These are phyloP conservation scores for Agonum fuliginosum DNA, from an alignment of 2,888 invertebrate species.

Conservation along the genomic window DNA sequence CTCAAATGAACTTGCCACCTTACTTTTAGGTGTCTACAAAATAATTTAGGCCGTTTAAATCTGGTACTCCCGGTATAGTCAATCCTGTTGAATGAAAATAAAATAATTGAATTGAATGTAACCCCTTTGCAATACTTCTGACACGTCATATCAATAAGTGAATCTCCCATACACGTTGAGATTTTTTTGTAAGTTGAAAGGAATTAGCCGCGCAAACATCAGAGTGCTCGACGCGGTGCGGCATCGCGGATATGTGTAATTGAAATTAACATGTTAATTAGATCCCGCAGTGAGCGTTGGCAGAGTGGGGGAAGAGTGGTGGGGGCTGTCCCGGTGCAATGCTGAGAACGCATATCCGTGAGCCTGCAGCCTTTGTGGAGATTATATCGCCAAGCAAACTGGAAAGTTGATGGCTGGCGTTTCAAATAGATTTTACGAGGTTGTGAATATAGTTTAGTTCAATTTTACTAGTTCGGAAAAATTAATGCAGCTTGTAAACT, in stretches of 20 bases:
- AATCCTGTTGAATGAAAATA: too few species aligned
- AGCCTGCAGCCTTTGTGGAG: slow-evolving; percentile 44
- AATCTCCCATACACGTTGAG: too few species aligned
- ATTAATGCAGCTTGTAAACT: too few species aligned
- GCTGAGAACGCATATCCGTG: slow-evolving; percentile 51
- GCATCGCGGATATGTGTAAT: slow-evolving; percentile 45
- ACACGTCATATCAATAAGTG: too few species aligned
- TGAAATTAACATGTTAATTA: slow-evolving; percentile 56
- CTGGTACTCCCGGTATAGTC: too few species aligned
- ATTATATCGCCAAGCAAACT: slow-evolving; percentile 53
- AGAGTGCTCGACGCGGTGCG: neutral
- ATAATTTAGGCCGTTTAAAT: too few species aligned
- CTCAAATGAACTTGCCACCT: too few species aligned
- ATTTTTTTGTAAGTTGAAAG: neutral
- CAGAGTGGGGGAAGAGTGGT: neutral
- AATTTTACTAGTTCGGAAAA: neutral
- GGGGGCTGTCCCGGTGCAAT: slow-evolving; percentile 2
- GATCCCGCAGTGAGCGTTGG: slow-evolving; percentile 6
- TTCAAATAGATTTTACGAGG: neutral
- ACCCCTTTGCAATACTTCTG: too few species aligned
- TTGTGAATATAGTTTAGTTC: slow-evolving; percentile 11
- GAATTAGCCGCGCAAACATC: neutral
- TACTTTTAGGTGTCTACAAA: too few species aligned
- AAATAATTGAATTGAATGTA: too few species aligned
- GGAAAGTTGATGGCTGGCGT: slow-evolving; percentile 9